These are phyloP conservation scores for Neodon shergylaensis DNA, from an alignment of 2,113 vertebrate species.

Conservation along the genomic window DNA sequence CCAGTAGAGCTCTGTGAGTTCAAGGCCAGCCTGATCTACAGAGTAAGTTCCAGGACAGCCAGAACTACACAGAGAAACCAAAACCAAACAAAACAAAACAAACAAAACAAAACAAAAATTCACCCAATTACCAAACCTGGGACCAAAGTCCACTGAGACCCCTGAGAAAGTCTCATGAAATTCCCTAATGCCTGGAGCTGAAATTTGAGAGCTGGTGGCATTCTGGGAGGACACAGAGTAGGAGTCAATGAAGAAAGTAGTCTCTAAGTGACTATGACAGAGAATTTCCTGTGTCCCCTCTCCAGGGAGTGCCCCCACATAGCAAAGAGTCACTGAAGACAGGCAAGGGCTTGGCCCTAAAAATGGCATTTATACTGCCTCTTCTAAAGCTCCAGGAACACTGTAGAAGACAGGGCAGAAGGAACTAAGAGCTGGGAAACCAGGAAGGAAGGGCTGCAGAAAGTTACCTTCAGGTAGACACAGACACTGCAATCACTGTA, in stretches of 20 bases:
- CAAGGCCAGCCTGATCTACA: too few species aligned
- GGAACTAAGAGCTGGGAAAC: neutral
- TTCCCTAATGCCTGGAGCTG: neutral
- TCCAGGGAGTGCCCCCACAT: neutral
- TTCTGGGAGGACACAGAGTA: neutral
- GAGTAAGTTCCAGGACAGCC: too few species aligned
- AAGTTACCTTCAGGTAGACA: neutral
- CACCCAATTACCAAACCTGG: neutral
- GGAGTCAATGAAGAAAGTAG: neutral
- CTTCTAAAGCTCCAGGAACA: neutral
- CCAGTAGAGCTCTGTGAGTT: too few species aligned
- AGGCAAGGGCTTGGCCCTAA: neutral
- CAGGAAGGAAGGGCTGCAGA: neutral
- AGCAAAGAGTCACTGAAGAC: neutral
- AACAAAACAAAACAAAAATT: too few species aligned
- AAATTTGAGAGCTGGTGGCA: neutral
- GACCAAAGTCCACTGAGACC: neutral
- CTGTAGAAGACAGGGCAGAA: neutral
- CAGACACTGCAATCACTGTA: neutral
- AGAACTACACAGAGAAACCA: too few species aligned
- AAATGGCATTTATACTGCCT: neutral
- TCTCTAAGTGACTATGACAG: neutral
- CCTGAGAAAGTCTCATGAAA: neutral
- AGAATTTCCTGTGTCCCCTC: neutral
- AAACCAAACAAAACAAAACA: too few species aligned